Conservation (phyloP, 2,888 invertebrate species). For the Zygothrica quintamaculata region DNA sequence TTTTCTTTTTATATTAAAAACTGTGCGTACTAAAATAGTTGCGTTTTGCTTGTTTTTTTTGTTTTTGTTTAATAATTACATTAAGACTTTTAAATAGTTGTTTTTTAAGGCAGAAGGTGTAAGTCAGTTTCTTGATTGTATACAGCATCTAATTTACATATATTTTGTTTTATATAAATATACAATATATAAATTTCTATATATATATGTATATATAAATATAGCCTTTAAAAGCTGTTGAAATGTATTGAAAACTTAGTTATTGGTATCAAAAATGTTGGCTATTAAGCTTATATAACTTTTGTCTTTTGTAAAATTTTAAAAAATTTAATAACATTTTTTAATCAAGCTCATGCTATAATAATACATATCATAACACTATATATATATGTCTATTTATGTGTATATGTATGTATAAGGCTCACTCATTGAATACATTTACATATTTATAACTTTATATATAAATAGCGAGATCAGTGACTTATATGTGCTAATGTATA, state of each 20-base stretch:
- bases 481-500: constrained; percentile 30
- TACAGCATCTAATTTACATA: constrained; percentile 51
- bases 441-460: constrained; percentile 16
- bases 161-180: constrained; percentile 17
- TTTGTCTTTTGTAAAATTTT: constrained; percentile 50
- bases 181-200: constrained; percentile 37
- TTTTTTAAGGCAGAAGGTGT: constrained; percentile 61
- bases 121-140: constrained; percentile 73
- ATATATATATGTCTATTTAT: constrained; percentile 39
- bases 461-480: constrained; percentile 59
- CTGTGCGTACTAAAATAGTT: constrained; percentile 53
- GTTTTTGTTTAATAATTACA: constrained; percentile 23
- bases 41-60: constrained; percentile 27
- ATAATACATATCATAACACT: constrained; percentile 14
- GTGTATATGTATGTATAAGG: too few relatives aligned
- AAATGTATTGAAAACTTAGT: constrained; percentile 53
- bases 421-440: constrained; percentile 54
- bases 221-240: constrained; percentile 45
- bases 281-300: constrained; percentile 36
- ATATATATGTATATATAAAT: constrained; percentile 30
- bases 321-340: constrained; percentile 45
- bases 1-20: constrained; percentile 43
- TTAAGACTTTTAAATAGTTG: constrained; percentile 43
- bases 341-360: constrained; percentile 45
- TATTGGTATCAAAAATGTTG: constrained; percentile 42